Base-by-base conservation (phyloP, 2,888 invertebrate species). In the Mythimna albipuncta region DNA sequence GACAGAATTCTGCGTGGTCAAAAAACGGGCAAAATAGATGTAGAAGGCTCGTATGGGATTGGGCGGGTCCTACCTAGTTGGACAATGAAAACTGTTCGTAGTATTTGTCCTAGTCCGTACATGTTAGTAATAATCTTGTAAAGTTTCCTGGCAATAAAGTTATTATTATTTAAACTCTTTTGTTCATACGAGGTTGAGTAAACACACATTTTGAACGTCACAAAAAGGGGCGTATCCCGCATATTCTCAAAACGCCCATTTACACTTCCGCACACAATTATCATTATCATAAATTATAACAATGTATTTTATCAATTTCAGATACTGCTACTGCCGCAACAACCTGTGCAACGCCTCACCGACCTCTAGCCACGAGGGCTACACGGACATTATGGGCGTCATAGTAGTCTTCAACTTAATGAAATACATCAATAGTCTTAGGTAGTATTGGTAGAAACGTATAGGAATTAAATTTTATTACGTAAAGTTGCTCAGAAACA, bases 261-360 rank as follows among this genome's bases (percentile, higher is more conserved):
- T 10, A 26, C n/a, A 67, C 55, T 55, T 54, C 35, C 66, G 59
- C 11, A n/a, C n/a, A 10, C 21, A 59, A 13, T 6, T n/a, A 10
- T 52, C 44, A 41, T 65, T 44, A 4, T 65, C 38, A 32, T 32
- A 32, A 32, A 32, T 32, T 32, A 5, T 9, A 5, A 69, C 16
- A n/a, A 47, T 16, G 11, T 52, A 6, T 44, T 59, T 35, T 21
- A 69, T 47, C 0, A 55, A 65, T 94, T 95, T 21, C 94, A 96
- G 96, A 85, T 97, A 98, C 91, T 98, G 98, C 91, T 98, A 98
- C 91, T 98, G 98, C 89, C 97, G 97, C 55, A 97, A 97, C 61
- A 96, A 98, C 88, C 94, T 98, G 59, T 98, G 98, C 94, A 98
- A 98, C 93, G 94, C 97, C 90, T 96, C 90, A 47, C 93, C 96